Base-by-base conservation (phyloP, 2,113 vertebrate genomes). In the Meriones unguiculatus region DNA sequence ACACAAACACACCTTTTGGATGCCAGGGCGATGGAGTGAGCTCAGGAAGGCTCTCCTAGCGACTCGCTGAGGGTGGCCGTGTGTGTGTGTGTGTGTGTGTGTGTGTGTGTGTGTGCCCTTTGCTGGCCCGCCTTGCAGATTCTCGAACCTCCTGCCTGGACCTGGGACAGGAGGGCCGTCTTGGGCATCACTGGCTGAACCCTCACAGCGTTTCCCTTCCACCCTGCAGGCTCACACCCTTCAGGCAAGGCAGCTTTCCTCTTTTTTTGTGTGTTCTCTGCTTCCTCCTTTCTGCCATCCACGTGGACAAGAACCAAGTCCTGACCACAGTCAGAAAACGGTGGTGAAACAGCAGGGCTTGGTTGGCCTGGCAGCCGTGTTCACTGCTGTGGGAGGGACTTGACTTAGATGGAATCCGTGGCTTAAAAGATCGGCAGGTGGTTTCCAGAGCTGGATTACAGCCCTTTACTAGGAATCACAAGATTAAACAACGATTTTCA, bases 401-500 rank as follows among this genome's bases (percentile, higher is more conserved):
- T 28, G 52, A 59, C 30, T 59, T 72, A 72, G 57, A 57, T 57
- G 12, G 38, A 72, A 88, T 54, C 70, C 65, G 15, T 0, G 46
- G 30, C 30, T 70, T 70, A 69, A 87, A 72, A 97, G 91, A 64
- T 25, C 93, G 90, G 93, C 85, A 87, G 35, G 72, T 80, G 82
- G 54, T 84, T 75, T 80, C 1, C 13, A 87, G 70, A 94, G 78
- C n/a, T 87, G 62, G 82, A 65, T 90, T 96, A 96, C 13, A 97
- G 73, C 46, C 76, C 17, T 46, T 82, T 95, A 50, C 64, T 69
- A 80, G 90, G 72, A 64, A 62, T 89, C 35, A 87, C 81, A 87
- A 90, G 22, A 67, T 82, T 92, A 87, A 91, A 80, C 41, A 62
- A 54, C 76, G 80, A 57, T 87, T 95, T 96, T 76, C 57, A 97